Base-by-base conservation (phyloP, 2,888 invertebrate species). In the Nipponacmea schrenckii region DNA sequence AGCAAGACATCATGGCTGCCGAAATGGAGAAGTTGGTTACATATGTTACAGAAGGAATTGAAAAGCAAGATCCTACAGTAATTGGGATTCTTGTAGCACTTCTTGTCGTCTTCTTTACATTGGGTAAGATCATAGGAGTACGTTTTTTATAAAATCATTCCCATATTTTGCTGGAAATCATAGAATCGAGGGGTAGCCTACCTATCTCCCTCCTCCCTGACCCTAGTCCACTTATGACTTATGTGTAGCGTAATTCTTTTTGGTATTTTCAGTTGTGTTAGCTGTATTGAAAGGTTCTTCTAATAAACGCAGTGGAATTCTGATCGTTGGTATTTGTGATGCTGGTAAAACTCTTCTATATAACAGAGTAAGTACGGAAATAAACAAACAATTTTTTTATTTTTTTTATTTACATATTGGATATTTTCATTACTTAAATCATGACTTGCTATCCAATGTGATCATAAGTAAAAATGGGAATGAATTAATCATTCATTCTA, bases 271-370 rank as follows among this genome's bases (percentile, higher is more conserved):
- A 85, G 85, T 83, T 63, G 17, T 83, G 20, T 73, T 85, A 15
- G 73, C 77, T 20, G 64, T 81, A 12, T 74, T 78, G 17, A 78
- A 70, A 68, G 70, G 80, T 17, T 74, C 79, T 45, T 75, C 76
- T 10, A 82, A 80, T 67, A 85, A 81, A 62, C 74, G 85, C 50
- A 75, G 81, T 62, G 84, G 83, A 27, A 80, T 97, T 67, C 89
- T 97, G 70, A 85, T 97, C 15, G 93, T 94, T 69, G 98, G 98
- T 2, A 91, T 96, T 2, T 94, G 94, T 81, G 96, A 96, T 86
- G 93, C 95, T 45, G 97, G 97, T 24, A 98, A 98, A 91, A 97
- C 97, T 2, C 90, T 95, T 50, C 89, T 97, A 70, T 97, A 94
- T 72, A 78, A 80, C 39, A 78, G 79, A 79, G 86, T 86, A 76